A percentile compares a stretch with the other conserved stretches of the same genome.
Conservation (phyloP, 2,797 vertebrate genomes). For the Lepilemur ruficaudatus region DNA sequence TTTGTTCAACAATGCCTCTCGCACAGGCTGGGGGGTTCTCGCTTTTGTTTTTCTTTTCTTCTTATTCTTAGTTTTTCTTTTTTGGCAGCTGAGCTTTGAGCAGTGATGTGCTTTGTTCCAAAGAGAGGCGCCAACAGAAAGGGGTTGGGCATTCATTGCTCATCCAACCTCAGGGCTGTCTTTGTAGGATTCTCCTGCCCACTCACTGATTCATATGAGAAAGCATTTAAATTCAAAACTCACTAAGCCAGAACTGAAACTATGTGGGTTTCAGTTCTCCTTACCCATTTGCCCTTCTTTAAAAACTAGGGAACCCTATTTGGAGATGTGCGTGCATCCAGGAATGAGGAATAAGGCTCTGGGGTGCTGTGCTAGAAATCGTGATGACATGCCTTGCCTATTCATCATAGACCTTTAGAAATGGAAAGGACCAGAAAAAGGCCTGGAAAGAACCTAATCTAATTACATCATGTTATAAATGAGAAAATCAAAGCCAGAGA, state of each 20-base stretch:
- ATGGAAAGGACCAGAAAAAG: slow-evolving; percentile 10
- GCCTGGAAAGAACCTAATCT: slow-evolving; percentile 37
- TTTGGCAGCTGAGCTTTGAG: slow-evolving; percentile 26
- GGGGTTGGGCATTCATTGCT: slow-evolving; percentile 21
- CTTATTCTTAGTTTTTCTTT: background rate
- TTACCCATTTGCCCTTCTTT: slow-evolving; percentile 47
- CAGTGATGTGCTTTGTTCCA: background rate
- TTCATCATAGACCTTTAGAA: background rate
- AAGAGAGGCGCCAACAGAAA: slow-evolving; percentile 20
- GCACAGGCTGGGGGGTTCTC: background rate
- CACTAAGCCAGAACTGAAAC: slow-evolving; percentile 60
- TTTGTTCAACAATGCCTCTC: background rate
- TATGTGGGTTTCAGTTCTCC: slow-evolving; percentile 26
- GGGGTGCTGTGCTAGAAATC: background rate
- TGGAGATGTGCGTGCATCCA: background rate
- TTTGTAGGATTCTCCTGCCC: slow-evolving; percentile 61
- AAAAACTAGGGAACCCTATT: background rate
- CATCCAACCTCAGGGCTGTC: slow-evolving; percentile 52
- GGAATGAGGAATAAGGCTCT: background rate
- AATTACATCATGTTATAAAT: background rate
- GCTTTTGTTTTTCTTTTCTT: background rate
- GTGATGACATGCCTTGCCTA: background rate
- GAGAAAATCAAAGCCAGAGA: slow-evolving; percentile 33
- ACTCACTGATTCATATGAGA: slow-evolving; percentile 58
- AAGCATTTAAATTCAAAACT: slow-evolving; percentile 60